Evolutionary conservation across 2,888 invertebrate genomes (phyloP).

Genomic region (Asteroscopus sphinx): DNA sequence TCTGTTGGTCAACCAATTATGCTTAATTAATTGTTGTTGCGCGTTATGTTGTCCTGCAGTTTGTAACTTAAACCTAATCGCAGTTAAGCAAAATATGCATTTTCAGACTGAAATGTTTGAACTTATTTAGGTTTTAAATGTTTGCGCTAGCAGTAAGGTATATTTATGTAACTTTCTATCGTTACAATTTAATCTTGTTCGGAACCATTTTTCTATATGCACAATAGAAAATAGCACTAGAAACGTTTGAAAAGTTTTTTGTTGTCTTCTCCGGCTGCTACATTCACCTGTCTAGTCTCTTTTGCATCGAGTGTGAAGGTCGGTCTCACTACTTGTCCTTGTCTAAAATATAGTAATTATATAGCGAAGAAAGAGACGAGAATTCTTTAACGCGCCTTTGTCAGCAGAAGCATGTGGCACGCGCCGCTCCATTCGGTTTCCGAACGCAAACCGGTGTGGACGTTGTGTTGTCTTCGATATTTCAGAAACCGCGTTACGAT

Average conservation of each 20-base stretch:
- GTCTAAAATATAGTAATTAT: constrained; percentile 68
- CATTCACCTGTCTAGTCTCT: constrained; percentile 85
- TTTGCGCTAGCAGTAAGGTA: constrained; percentile 9
- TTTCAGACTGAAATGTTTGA: not conserved
- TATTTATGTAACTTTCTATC: constrained; percentile 37
- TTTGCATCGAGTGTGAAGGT: constrained; percentile 69
- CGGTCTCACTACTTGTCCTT: constrained; percentile 73
- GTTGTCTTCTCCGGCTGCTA: constrained; percentile 78
- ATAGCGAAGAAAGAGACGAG: constrained; percentile 79
- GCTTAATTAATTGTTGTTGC: no score
- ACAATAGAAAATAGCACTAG: constrained; percentile 78
- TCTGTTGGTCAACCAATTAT: no score
- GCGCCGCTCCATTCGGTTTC: constrained; percentile 87
- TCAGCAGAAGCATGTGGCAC: constrained; percentile 83
- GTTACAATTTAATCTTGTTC: constrained; percentile 53
- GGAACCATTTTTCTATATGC: constrained; percentile 61
- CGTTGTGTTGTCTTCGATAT: constrained; percentile 68
- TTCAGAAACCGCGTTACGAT: constrained; percentile 73
- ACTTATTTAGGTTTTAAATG: not conserved
- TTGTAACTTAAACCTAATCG: no score
- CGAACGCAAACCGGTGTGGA: constrained; percentile 76
- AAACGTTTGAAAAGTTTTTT: constrained; percentile 84
- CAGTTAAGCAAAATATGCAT: no score
- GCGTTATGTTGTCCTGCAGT: no score
- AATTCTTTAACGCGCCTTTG: constrained; percentile 67